phyloP scores from a whole-genome alignment of 1,140 invertebrate species.

The Orius insidiosus region DNA sequence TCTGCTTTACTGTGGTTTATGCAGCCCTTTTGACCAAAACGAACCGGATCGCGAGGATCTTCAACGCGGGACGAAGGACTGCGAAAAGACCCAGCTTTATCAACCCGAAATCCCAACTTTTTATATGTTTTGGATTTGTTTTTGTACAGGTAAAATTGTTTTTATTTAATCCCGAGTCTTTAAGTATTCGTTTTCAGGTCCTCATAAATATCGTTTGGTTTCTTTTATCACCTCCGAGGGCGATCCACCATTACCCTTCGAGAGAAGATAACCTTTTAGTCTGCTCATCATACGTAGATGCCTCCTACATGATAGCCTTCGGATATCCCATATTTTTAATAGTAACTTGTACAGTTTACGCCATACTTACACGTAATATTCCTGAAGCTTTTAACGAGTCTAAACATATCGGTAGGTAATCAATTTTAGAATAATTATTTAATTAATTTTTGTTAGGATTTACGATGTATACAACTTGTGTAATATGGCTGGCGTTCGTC shows the following conservation, averaged over 20 bases:
- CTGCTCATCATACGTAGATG: no score
- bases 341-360: slow-evolving; percentile 51
- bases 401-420: slow-evolving; percentile 37
- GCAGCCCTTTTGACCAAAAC: slow-evolving; percentile 81
- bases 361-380: slow-evolving; percentile 53
- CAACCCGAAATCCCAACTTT: slow-evolving; percentile 79
- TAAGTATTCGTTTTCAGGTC: slow-evolving; percentile 46
- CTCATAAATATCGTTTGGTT: slow-evolving; percentile 75
- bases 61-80: slow-evolving; percentile 71
- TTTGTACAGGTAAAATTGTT: slow-evolving; percentile 52
- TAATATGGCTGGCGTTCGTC: no score
- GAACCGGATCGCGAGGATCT: slow-evolving; percentile 81
- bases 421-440: no score
- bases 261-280: no score
- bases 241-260: slow-evolving; percentile 77
- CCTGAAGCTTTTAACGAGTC: slow-evolving; percentile 58
- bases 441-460: no score
- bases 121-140: slow-evolving; percentile 71
- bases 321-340: slow-evolving; percentile 58
- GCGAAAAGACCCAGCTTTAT: slow-evolving; percentile 83
- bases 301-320: slow-evolving; percentile 50
- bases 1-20: slow-evolving; percentile 84
- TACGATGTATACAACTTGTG: no score
- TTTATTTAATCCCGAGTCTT: background rate
- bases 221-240: slow-evolving; percentile 64